phyloP scores from a whole-genome alignment of 2,113 vertebrate genomes.

The Rana temporaria region DNA sequence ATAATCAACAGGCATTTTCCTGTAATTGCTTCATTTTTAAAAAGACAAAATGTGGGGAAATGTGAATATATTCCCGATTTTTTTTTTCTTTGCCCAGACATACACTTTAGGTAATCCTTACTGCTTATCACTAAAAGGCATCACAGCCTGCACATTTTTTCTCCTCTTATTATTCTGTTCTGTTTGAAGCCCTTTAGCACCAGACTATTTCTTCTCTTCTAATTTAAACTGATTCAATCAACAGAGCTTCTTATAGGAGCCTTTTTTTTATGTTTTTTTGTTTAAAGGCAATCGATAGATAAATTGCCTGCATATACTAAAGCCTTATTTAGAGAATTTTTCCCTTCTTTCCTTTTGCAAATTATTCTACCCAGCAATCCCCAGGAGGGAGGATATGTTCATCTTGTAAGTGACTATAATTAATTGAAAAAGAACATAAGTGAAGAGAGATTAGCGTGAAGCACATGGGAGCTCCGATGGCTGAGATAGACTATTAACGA shows the following conservation, averaged over 20 bases:
- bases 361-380: conserved; percentile 27
- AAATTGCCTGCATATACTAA: conserved; percentile 9
- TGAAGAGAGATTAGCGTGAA: conserved; percentile 49
- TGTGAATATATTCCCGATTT: too few relatives aligned
- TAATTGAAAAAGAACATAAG: conserved; percentile 58
- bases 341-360: conserved; percentile 13
- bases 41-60: too few relatives aligned
- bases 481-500: conserved; percentile 48
- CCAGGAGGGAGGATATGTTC: conserved; percentile 46
- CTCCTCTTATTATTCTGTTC: background rate
- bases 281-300: conserved; percentile 21
- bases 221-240: conserved; percentile 16
- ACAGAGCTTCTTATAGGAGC: background rate
- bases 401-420: conserved; percentile 56
- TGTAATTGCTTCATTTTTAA: too few relatives aligned
- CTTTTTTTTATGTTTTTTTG: background rate
- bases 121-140: background rate
- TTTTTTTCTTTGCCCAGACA: background rate
- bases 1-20: too few relatives aligned
- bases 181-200: background rate
- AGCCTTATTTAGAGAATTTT: conserved; percentile 29
- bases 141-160: background rate
- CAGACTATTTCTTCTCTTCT: background rate
- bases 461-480: conserved; percentile 37
- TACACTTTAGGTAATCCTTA: background rate